Evolutionary conservation across 2,113 vertebrate genomes (phyloP), one percentile per base, ranked within the genome.

Genomic region (Promerops cafer): DNA sequence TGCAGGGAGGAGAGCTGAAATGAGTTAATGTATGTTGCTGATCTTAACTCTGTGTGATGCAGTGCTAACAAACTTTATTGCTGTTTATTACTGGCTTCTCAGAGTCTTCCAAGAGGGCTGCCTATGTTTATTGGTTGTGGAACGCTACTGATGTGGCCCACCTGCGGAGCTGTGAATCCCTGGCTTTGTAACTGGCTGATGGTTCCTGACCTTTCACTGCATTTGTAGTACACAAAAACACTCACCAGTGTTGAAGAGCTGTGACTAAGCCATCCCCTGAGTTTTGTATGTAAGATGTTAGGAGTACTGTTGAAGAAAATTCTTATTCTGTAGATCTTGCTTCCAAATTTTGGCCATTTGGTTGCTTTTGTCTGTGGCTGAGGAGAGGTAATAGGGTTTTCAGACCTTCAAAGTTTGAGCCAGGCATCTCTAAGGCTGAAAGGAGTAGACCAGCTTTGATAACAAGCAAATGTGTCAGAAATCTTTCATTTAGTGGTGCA

Each of bases 311-410:
- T 13, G 18, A 72, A 66, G 14, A 68, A 49, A 74, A 65, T 33
- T 42, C 28, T 72, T 47, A 28, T 50, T 37, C 53, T 64, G 40
- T 26, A 72, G 4, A 42, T 56, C 26, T 30, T 45, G 6, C 37
- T 86, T 65, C 31, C 26, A 45, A 21, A 59, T 53, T 53, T 76
- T 49, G 72, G 16, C 14, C 28, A 7, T 37, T 45, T 1, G 1
- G 5, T 69, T 59, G 31, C 20, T 69, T 69, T 90, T 2, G 1
- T 31, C 18, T 0, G 0, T 24, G 42, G 64, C n/a, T 70, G n/a
- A 60, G 22, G 54, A 86, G 47, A 6, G 3, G 27, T 9, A 70
- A 40, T 33, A 21, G 3, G 39, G 10, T 59, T 52, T 71, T n/a
- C 16, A 52, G 50, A 40, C 42, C 33, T 77, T 72, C 26, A 27